A percentile compares a stretch with the other conserved stretches of the same genome.
Evolutionary conservation across 2,113 vertebrate genomes (phyloP).

Genomic region (Guaruba guarouba): DNA sequence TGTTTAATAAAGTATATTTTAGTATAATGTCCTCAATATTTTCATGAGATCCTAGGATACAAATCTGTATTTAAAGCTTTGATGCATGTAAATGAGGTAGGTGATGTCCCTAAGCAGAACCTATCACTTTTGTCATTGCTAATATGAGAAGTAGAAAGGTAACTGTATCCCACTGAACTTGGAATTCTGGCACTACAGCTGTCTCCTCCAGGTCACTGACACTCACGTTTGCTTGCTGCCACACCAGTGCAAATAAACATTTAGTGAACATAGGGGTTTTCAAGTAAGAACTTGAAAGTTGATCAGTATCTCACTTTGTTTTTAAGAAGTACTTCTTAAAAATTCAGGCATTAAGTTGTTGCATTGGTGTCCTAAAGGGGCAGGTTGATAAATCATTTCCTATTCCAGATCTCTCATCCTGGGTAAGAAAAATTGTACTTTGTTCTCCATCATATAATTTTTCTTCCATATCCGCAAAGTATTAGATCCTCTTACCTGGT

Average conservation of each 20-base stretch:
- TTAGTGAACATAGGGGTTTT: neutral
- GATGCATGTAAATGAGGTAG: neutral
- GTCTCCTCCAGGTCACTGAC: neutral
- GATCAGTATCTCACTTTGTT: neutral
- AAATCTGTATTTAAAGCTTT: neutral
- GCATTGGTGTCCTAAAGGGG: neutral
- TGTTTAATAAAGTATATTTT: conserved; percentile 59
- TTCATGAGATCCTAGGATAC: neutral
- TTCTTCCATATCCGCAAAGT: neutral
- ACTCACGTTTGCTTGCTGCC: neutral
- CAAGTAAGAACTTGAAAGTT: neutral
- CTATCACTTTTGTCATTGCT: neutral
- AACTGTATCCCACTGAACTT: neutral
- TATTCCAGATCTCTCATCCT: neutral
- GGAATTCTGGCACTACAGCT: neutral
- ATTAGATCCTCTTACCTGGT: neutral
- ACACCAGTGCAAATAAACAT: neutral
- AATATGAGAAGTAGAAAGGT: neutral
- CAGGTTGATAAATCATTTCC: neutral
- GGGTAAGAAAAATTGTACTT: neutral
- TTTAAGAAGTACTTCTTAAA: neutral
- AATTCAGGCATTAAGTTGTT: neutral
- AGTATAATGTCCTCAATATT: neutral
- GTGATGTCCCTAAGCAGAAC: neutral
- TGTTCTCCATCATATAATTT: neutral